Evolutionary conservation across 2,797 vertebrate genomes (phyloP).

Genomic region (Atherinosoma microstoma): DNA sequence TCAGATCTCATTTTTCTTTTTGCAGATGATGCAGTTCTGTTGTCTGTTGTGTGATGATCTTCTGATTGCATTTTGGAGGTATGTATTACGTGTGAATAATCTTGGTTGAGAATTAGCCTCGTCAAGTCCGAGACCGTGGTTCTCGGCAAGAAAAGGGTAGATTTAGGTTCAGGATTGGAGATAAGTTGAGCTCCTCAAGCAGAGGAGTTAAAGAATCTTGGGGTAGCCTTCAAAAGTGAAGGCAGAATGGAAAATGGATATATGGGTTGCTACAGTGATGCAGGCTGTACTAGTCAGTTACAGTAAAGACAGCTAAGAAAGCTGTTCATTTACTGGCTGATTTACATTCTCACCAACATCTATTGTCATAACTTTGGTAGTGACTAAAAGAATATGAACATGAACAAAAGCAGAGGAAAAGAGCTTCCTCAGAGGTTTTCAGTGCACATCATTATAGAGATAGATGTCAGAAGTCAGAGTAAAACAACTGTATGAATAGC

Average conservation of each 20-base stretch:
- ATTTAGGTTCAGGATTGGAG: not conserved
- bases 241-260: not conserved
- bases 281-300: not conserved
- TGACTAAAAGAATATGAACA: not conserved
- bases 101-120: too few relatives aligned
- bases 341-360: not conserved
- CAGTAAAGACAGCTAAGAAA: not conserved
- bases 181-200: too few relatives aligned
- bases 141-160: not conserved
- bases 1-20: too few relatives aligned
- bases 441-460: not conserved
- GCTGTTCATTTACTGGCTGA: not conserved
- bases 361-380: not conserved
- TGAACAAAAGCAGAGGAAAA: not conserved
- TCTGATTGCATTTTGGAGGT: not conserved
- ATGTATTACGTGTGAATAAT: not conserved
- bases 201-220: too few relatives aligned
- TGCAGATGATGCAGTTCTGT: not conserved
- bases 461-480: not conserved
- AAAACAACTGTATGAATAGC: not conserved
- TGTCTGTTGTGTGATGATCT: not conserved
- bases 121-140: not conserved
- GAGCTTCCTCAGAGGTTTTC: not conserved
- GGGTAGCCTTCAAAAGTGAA: not conserved
- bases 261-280: not conserved